A percentile compares a stretch with the other conserved stretches of the same genome.
phyloP scores from a whole-genome alignment of 2,113 vertebrate genomes.

The Sebastes schlegelii region DNA sequence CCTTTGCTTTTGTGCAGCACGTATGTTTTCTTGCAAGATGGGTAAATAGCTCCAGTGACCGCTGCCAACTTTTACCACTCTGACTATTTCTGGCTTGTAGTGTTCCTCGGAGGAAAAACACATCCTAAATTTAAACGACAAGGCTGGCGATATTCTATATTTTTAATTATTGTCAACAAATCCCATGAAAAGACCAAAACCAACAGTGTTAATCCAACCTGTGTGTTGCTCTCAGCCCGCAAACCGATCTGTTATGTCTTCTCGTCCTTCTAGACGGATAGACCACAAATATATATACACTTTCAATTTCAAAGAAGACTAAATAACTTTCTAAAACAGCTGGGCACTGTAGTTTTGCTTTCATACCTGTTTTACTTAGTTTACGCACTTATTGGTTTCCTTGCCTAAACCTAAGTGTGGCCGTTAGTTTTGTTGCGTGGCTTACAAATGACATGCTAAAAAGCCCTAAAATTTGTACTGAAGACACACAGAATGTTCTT shows the following conservation, averaged over 20 bases:
- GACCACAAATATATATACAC: neutral
- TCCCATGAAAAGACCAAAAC: neutral
- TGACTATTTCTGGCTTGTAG: neutral
- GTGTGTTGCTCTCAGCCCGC: neutral
- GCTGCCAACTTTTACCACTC: neutral
- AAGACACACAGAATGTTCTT: too few relatives aligned
- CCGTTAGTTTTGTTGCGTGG: too few relatives aligned
- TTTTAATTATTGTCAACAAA: neutral
- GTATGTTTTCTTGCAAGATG: neutral
- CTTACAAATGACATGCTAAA: too few relatives aligned
- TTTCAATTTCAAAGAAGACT: neutral
- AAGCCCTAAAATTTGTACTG: too few relatives aligned
- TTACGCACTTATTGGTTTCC: too few relatives aligned
- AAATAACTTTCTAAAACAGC: neutral
- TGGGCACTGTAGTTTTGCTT: neutral
- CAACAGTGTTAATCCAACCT: too few relatives aligned
- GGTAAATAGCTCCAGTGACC: neutral
- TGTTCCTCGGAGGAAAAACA: neutral
- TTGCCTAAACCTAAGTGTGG: too few relatives aligned
- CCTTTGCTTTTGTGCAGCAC: neutral
- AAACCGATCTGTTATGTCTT: neutral
- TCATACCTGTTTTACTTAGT: too few relatives aligned
- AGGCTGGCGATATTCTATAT: neutral
- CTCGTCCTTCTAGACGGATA: neutral
- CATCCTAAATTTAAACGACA: neutral